These are phyloP conservation scores for Chunga burmeisteri DNA, from an alignment of 2,113 vertebrate genomes.

Conservation along the genomic window DNA sequence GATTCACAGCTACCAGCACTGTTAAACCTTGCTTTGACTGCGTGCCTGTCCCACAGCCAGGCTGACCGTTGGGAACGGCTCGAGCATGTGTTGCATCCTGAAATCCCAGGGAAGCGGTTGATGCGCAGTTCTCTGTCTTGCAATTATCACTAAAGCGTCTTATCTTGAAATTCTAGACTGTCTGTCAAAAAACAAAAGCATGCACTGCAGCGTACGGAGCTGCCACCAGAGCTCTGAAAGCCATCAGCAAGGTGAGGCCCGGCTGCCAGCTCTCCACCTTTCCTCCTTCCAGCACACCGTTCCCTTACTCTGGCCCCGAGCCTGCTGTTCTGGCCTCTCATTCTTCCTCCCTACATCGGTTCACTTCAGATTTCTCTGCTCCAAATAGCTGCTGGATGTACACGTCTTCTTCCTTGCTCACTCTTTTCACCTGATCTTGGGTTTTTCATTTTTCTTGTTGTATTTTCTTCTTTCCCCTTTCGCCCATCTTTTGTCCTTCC, in stretches of 20 bases:
- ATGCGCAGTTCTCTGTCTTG: no score
- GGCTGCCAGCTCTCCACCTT: background rate
- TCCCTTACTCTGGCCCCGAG: fast-evolving
- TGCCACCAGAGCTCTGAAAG: constrained; percentile 84
- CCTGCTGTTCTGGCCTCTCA: fast-evolving
- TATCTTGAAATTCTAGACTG: constrained; percentile 76
- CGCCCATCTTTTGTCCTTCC: background rate
- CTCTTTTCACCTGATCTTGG: background rate
- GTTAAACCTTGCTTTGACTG: background rate
- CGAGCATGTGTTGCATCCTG: fast-evolving
- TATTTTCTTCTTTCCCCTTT: background rate
- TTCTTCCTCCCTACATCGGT: fast-evolving
- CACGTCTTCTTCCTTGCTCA: background rate
- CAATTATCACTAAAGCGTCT: background rate
- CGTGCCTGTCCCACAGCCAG: background rate
- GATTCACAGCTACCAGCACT: background rate
- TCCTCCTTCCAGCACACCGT: background rate
- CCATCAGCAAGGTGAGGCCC: constrained; percentile 90
- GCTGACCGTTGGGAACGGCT: fast-evolving
- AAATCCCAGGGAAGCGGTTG: fast-evolving
- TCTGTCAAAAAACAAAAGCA: constrained; percentile 86
- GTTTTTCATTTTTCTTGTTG: background rate
- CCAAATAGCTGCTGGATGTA: background rate
- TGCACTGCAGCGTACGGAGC: constrained; percentile 75
- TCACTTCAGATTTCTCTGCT: background rate